Base-by-base conservation (phyloP, 2,113 vertebrate genomes). In the Tor tambroides region DNA sequence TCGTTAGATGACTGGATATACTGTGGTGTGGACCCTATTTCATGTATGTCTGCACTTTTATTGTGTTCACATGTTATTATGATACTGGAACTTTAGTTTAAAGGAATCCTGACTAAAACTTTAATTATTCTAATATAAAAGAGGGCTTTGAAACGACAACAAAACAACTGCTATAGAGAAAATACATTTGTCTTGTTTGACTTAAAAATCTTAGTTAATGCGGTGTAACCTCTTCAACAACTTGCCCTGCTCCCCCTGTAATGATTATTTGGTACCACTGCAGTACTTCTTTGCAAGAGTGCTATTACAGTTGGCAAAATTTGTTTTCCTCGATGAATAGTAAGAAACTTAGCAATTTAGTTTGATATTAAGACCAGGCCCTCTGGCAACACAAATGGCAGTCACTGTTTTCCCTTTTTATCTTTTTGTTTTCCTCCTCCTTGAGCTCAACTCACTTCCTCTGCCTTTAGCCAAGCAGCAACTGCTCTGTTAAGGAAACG, bases 401-500 rank as follows among this genome's bases (percentile, higher is more conserved):
- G 14, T n/a, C 41, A 26, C n/a, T n/a, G 4, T 63, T 78, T 46
- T 63, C 26, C 32, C 32, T 30, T 83, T 56, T 84, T 61, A 46
- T 87, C 54, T 46, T 49, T 69, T 80, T 69, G 63, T 79, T n/a
- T 43, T 71, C 41, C 51, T 80, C 14, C 59, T 23, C 30, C 63
- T 41, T 61, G 56, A 78, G 30, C 26, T 19, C 21, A 28, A 17
- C 26, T 59, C 38, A 79, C 65, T 88, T 85, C 54, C 83, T 56
- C 63, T 5, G 32, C 30, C 56, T 72, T 71, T 38, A 54, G 49
- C 69, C 46, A 81, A 74, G 65, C 77, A 71, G 59, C 10, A 61
- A 21, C 21, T 41, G 30, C 76, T 65, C 76, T 79, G 43, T 76
- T 35, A 82, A 87, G 59, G 51, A 49, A 41, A 54, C 12, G 32